These are phyloP conservation scores for Sus cebifrons DNA, from an alignment of 2,797 vertebrate genomes.

Conservation along the genomic window DNA sequence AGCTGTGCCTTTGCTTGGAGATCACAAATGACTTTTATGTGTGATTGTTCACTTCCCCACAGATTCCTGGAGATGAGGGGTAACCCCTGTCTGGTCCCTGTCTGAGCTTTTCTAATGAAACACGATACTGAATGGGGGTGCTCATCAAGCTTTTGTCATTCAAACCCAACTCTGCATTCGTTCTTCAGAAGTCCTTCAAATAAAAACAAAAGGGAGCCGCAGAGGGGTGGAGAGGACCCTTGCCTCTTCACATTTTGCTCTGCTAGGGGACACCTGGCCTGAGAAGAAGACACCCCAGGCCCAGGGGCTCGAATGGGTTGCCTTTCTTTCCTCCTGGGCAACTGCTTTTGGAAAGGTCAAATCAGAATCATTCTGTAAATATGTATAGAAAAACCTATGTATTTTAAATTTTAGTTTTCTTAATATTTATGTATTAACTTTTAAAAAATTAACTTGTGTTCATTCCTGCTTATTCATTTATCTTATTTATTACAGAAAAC, in stretches of 20 bases:
- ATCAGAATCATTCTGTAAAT: constrained; percentile 67
- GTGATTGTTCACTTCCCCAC: background rate
- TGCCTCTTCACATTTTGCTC: background rate
- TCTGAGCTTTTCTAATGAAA: background rate
- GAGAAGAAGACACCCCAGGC: background rate
- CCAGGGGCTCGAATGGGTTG: background rate
- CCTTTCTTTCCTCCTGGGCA: background rate
- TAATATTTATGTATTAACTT: constrained; percentile 68
- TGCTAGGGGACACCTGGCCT: background rate
- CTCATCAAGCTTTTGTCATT: background rate
- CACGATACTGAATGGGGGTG: background rate
- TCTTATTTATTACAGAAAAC: constrained; percentile 38
- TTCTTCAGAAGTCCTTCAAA: constrained; percentile 43
- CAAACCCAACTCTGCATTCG: background rate
- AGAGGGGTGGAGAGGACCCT: too few relatives aligned
- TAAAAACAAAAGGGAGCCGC: background rate
- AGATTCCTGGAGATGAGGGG: background rate
- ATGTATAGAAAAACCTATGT: constrained; percentile 45
- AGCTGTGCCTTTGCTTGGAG: background rate
- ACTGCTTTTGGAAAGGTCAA: background rate
- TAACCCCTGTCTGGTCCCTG: background rate
- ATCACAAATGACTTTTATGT: background rate
- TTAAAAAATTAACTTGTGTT: constrained; percentile 41
- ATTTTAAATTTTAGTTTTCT: constrained; percentile 52
- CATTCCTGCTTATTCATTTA: background rate